Evolutionary conservation across 2,113 vertebrate species (phyloP), one percentile per base, ranked within the genome.

Genomic region (Albula goreensis): DNA sequence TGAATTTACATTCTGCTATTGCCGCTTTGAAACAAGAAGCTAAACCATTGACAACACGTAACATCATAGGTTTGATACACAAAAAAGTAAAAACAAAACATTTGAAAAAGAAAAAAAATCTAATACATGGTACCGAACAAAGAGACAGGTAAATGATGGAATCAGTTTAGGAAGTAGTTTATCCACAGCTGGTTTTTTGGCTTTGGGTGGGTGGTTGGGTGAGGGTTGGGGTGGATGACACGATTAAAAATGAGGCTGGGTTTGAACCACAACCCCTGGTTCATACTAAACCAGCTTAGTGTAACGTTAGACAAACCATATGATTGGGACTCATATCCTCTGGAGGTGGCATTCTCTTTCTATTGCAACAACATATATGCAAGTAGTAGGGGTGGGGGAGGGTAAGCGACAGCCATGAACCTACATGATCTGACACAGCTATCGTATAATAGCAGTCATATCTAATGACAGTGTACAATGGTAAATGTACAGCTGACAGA

Each of bases 1-100:
- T 97, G 96, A 97, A 97, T 96, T 95, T 95, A 96, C 96, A 96
- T 96, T 96, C 97, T 97, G 97, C 97, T 96, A 95, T 94, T 95
- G 96, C 97, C 92, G 96, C 95, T 95, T 96, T 96, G 96, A 97
- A 96, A 96, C 96, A 93, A 93, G 95, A 96, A 97, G 97, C 97
- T 97, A 96, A 95, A 96, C 96, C 96, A 96, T 93, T 95, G 97
- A 98, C 97, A 92, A 99, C 98, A 97, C 90, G 95, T 96, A 98
- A 99, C 98, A 95, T 97, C 96, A 96, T 96, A 96, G 96, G 85
- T 93, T 96, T 93, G 93, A 94, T 95, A 97, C 96, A 95, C 95
- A 94, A 96, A 97, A 96, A 95, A 89, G 93, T 92, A 86, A 74
- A 83, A 1, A 87, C 89, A 89, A 93, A 91, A 19, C 56, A 88